A percentile compares a stretch with the other conserved stretches of the same genome.
Evolutionary conservation across 1,140 invertebrate species (phyloP).

Genomic region (Luehdorfia chinensis): DNA sequence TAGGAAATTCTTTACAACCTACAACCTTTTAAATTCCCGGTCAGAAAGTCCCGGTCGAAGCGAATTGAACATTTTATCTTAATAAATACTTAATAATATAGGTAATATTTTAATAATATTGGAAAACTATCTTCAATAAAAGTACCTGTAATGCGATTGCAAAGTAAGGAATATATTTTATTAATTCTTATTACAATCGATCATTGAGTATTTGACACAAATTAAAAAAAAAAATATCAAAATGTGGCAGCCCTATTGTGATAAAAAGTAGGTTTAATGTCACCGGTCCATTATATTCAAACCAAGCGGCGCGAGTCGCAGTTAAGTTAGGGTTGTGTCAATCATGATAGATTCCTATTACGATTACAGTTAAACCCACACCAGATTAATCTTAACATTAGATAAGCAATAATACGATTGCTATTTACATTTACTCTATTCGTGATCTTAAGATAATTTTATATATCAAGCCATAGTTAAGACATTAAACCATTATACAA

Average conservation of each 20-base stretch:
- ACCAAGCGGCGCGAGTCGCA: slow-evolving; percentile 2
- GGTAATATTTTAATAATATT: too few species aligned
- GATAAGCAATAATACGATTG: slow-evolving; percentile 9
- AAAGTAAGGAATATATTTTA: too few species aligned
- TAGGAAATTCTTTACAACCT: too few species aligned
- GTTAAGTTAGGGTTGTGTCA: slow-evolving; percentile 30
- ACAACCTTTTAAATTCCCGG: too few species aligned
- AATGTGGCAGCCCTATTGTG: slow-evolving; percentile 23
- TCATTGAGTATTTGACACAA: too few species aligned
- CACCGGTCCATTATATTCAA: slow-evolving; percentile 31
- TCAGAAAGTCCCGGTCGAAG: too few species aligned
- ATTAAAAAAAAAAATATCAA: too few species aligned
- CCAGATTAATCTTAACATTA: slow-evolving; percentile 13
- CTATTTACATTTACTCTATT: slow-evolving; percentile 10
- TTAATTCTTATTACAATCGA: too few species aligned
- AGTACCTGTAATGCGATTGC: too few species aligned
- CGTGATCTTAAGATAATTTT: slow-evolving; percentile 3
- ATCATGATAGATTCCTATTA: slow-evolving; percentile 27
- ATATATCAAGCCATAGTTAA: not conserved
- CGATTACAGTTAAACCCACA: slow-evolving; percentile 15
- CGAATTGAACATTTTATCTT: too few species aligned
- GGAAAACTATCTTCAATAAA: too few species aligned
- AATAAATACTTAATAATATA: too few species aligned
- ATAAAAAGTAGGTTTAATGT: slow-evolving; percentile 32
- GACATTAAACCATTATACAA: not conserved